Evolutionary conservation across 2,797 vertebrate species (phyloP).

Genomic region (Sylvia borin): DNA sequence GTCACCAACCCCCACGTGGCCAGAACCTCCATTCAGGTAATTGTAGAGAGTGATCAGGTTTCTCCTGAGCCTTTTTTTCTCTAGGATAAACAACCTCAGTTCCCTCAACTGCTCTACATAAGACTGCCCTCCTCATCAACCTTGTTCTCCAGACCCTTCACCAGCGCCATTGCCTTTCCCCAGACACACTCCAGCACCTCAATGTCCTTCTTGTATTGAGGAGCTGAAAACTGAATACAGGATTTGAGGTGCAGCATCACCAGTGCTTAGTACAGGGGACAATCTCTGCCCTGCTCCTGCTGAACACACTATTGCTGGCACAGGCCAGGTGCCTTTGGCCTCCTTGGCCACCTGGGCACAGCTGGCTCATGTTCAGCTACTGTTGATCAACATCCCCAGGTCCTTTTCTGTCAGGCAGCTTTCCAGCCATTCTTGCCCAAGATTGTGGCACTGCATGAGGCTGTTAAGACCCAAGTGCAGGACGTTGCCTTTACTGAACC

Average conservation of each 20-base stretch:
- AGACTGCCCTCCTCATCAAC: not conserved
- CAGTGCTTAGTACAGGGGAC: not conserved
- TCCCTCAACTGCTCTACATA: not conserved
- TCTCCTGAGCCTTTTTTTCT: not conserved
- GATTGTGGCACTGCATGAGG: not conserved
- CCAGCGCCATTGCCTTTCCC: not conserved
- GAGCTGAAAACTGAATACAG: not conserved
- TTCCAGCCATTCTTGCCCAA: not conserved
- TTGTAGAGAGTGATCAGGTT: not conserved
- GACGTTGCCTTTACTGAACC: not conserved
- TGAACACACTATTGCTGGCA: not conserved
- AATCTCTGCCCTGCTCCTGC: not conserved
- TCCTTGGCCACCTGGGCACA: not conserved
- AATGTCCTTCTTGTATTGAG: not conserved
- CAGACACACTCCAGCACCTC: rapidly evolving
- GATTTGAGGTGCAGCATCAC: not conserved
- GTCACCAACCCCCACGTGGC: not conserved
- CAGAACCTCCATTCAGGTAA: not conserved
- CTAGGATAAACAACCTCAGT: not conserved
- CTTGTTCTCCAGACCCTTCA: not conserved
- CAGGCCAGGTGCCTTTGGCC: not conserved
- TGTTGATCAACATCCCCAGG: not conserved
- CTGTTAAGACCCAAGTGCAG: not conserved
- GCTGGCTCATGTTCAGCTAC: not conserved
- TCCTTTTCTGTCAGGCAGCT: not conserved